Percentiles rank a stretch among this genome's conserved stretches.
Conservation (phyloP, 35 echinoderm and acorn worm genomes). For the Stichopus chloronotus region DNA sequence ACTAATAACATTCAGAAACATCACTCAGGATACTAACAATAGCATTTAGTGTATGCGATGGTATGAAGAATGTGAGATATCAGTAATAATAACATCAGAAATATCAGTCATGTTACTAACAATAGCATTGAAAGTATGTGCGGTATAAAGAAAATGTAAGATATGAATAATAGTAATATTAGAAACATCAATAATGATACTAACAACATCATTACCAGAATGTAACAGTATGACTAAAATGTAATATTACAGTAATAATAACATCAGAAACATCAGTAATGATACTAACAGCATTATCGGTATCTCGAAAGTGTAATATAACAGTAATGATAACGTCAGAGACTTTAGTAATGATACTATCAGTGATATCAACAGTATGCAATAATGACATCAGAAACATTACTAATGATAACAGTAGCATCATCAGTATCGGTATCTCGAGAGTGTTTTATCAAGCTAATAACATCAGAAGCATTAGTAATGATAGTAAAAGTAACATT, state of each 20-base stretch:
- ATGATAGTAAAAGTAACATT: neutral
- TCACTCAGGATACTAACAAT: neutral
- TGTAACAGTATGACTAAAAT: neutral
- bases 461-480: neutral
- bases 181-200: neutral
- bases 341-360: neutral
- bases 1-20: no score
- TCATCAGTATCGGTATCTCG: neutral
- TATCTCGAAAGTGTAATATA: neutral
- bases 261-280: neutral
- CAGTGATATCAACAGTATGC: neutral
- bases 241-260: neutral
- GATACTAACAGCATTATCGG: neutral
- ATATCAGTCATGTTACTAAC: neutral
- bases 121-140: neutral
- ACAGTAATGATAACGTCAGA: neutral
- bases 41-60: no score
- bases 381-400: no score
- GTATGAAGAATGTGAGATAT: no score
- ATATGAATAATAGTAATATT: no score
- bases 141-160: no score
- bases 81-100: slow-evolving; percentile 4
- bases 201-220: neutral
- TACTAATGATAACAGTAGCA: neutral
- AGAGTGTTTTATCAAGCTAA: neutral